Percentiles rank a stretch among this genome's conserved stretches.
phyloP scores from a whole-genome alignment of 2,797 vertebrate genomes.

The Periophthalmus magnuspinnatus region DNA sequence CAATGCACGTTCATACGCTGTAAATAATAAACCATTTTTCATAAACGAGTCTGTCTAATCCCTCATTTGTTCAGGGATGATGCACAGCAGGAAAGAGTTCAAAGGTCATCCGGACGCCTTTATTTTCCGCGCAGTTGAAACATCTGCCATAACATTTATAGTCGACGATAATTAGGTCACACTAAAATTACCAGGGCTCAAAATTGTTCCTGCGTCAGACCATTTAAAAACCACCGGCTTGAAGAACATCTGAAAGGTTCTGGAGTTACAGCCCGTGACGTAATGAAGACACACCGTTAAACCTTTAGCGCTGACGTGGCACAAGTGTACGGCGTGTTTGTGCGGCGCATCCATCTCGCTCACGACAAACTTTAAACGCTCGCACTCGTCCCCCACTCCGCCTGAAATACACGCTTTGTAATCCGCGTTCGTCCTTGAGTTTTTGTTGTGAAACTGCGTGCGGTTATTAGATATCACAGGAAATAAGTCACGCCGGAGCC shows the following conservation, averaged over 20 bases:
- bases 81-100: too few relatives aligned
- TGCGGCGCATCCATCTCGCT: slow-evolving; percentile 34
- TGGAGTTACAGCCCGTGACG: slow-evolving; percentile 24
- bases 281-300: slow-evolving; percentile 18
- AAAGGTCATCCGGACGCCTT: too few relatives aligned
- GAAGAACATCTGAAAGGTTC: slow-evolving; percentile 14
- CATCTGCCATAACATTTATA: not conserved
- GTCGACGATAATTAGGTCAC: not conserved
- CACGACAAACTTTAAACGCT: slow-evolving; percentile 16
- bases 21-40: too few relatives aligned
- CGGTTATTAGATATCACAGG: slow-evolving; percentile 16
- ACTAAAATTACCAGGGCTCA: not conserved
- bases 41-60: too few relatives aligned
- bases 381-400: slow-evolving; percentile 38
- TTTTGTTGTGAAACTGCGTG: slow-evolving; percentile 23
- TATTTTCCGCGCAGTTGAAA: too few relatives aligned
- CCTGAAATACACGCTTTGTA: slow-evolving; percentile 36
- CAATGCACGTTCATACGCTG: too few relatives aligned
- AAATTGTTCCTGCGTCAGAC: not conserved
- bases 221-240: slow-evolving; percentile 1
- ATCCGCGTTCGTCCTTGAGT: slow-evolving; percentile 36
- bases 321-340: slow-evolving; percentile 28
- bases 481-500: slow-evolving; percentile 20
- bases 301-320: slow-evolving; percentile 30
- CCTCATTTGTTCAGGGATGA: too few relatives aligned